phyloP scores from a whole-genome alignment of 1,140 invertebrate genomes.

The Lasioglossum baleicum region DNA sequence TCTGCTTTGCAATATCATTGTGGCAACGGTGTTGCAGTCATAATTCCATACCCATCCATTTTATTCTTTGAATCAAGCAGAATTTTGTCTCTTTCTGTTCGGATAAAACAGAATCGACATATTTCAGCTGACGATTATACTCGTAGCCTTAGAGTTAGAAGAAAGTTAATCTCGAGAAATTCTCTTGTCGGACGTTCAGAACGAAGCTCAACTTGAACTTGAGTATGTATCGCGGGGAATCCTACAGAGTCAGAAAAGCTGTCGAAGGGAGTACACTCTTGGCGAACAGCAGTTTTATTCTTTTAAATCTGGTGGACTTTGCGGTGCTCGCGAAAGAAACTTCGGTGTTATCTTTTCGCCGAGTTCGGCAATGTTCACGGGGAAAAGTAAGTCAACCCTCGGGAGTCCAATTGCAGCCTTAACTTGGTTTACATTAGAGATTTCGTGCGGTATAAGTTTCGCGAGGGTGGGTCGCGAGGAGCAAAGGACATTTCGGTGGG shows the following conservation, averaged over 20 bases:
- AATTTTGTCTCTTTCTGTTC: too few relatives aligned
- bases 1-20: too few relatives aligned
- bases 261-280: not conserved
- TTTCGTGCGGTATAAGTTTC: not conserved
- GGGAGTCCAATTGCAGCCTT: not conserved
- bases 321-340: not conserved
- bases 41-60: too few relatives aligned
- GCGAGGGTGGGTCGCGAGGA: not conserved
- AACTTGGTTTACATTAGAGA: constrained; percentile 3
- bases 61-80: too few relatives aligned
- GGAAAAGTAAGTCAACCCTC: not conserved
- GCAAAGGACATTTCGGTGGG: not conserved
- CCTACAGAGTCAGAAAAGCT: too few relatives aligned
- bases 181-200: too few relatives aligned
- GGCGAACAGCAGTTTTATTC: not conserved
- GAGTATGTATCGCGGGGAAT: not conserved
- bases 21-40: too few relatives aligned
- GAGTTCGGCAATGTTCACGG: not conserved
- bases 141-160: too few relatives aligned
- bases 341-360: not conserved
- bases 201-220: too few relatives aligned
- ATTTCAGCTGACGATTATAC: too few relatives aligned
- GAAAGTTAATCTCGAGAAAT: too few relatives aligned
- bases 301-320: not conserved
- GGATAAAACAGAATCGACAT: too few relatives aligned